A percentile compares a stretch with the other conserved stretches of the same genome.
These are phyloP conservation scores for Platyrinchus mystaceus DNA, from an alignment of 2,797 vertebrate genomes.

Conservation along the genomic window DNA sequence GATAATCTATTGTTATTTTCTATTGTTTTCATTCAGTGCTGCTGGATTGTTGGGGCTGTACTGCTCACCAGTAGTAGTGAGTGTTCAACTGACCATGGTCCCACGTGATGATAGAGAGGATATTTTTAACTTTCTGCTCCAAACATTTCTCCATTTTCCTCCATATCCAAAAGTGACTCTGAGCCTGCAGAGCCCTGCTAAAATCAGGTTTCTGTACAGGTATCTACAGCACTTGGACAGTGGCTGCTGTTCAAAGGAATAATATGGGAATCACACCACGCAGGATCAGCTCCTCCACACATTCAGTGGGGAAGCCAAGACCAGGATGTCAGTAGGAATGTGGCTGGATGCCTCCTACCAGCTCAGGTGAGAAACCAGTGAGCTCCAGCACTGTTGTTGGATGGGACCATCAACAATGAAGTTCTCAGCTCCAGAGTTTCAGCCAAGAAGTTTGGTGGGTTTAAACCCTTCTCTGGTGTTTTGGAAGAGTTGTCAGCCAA, in stretches of 20 bases:
- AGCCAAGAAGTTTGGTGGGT: not conserved
- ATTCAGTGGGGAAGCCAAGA: not conserved
- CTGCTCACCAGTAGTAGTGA: accelerated
- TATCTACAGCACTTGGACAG: not conserved
- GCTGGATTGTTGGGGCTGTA: not conserved
- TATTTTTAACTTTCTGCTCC: not conserved
- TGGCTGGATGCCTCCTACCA: not conserved
- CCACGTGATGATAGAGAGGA: accelerated
- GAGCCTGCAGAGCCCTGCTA: not conserved
- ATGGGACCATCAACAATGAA: not conserved
- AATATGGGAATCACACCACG: accelerated
- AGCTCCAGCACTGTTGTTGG: not conserved
- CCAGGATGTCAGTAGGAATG: not conserved
- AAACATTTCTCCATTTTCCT: not conserved
- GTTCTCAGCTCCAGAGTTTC: not conserved
- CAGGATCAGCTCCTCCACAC: not conserved
- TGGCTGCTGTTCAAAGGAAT: accelerated
- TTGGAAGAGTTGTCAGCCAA: not conserved
- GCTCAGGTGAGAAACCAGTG: not conserved
- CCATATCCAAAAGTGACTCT: not conserved
- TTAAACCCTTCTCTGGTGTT: not conserved
- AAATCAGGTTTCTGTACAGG: not conserved
- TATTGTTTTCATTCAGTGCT: not conserved
- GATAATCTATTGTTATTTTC: not conserved
- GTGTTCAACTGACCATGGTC: not conserved